These are phyloP conservation scores for Ptiloglossa arizonensis DNA, from an alignment of 1,140 invertebrate genomes.

Conservation along the genomic window DNA sequence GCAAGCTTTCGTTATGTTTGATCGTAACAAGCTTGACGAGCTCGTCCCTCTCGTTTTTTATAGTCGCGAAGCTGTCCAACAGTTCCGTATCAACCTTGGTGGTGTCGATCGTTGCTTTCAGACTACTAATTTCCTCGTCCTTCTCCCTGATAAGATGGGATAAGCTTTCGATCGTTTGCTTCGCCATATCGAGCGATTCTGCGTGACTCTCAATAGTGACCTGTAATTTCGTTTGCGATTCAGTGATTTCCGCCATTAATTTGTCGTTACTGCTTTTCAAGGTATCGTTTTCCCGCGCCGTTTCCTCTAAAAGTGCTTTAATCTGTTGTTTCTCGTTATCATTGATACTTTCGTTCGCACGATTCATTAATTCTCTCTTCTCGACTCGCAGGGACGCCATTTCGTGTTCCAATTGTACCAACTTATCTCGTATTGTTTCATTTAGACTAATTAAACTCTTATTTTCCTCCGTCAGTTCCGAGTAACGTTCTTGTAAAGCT, in stretches of 20 bases:
- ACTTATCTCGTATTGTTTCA: background rate
- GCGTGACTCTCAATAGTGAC: slow-evolving; percentile 59
- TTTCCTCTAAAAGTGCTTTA: slow-evolving; percentile 2
- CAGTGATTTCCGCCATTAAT: slow-evolving; percentile 53
- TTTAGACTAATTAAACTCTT: background rate
- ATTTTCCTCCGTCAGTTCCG: slow-evolving; percentile 14
- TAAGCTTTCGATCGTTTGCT: slow-evolving; percentile 75
- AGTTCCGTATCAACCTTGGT: slow-evolving; percentile 25
- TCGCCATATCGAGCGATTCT: slow-evolving; percentile 74
- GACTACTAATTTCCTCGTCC: slow-evolving; percentile 70
- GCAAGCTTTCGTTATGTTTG: slow-evolving; percentile 92
- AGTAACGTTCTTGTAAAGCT: background rate
- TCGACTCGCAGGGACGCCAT: background rate
- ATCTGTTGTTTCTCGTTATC: slow-evolving; percentile 22
- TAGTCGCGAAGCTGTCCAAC: slow-evolving; percentile 76
- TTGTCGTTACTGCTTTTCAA: slow-evolving; percentile 53
- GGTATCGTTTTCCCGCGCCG: slow-evolving; percentile 32
- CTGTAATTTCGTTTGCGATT: slow-evolving; percentile 57
- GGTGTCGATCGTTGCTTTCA: slow-evolving; percentile 53
- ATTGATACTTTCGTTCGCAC: background rate
- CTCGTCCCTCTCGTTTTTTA: slow-evolving; percentile 86
- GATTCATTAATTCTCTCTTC: slow-evolving; percentile 31
- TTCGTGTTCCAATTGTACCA: background rate
- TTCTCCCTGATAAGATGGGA: slow-evolving; percentile 75
- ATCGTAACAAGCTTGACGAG: slow-evolving; percentile 88